Evolutionary conservation across 1,140 invertebrate genomes (phyloP).

Genomic region (Yoshiicerus persimilis): DNA sequence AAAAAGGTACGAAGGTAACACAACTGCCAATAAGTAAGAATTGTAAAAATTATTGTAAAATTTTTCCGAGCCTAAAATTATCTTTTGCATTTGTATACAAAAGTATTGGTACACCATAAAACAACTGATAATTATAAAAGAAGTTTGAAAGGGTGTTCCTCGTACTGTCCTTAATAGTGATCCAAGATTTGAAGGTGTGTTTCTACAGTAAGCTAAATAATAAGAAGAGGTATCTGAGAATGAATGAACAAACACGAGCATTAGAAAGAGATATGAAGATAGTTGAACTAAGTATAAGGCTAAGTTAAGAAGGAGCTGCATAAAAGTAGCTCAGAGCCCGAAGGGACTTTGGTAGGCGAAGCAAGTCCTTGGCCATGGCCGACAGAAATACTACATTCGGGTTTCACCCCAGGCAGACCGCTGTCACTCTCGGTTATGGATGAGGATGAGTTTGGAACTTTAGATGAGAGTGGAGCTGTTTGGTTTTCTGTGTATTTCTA

Average conservation of each 20-base stretch:
- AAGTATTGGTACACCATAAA: neutral
- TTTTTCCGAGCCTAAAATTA: too few species aligned
- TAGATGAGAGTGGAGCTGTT: neutral
- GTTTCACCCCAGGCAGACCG: conserved; percentile 27
- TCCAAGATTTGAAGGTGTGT: neutral
- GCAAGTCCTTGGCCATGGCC: neutral
- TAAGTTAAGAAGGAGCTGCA: neutral
- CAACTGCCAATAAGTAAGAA: too few species aligned
- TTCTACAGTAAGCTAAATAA: neutral
- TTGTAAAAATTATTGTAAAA: too few species aligned
- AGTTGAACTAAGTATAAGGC: neutral
- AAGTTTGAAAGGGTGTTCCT: neutral
- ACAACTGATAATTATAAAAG: neutral
- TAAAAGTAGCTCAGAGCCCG: neutral
- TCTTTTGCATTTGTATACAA: neutral
- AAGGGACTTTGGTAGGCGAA: neutral
- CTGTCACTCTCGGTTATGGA: conserved; percentile 32
- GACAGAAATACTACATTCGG: conserved; percentile 15
- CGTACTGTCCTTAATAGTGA: neutral
- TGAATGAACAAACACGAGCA: neutral
- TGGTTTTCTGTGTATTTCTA: neutral
- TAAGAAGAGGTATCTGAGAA: neutral
- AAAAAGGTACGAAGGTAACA: too few species aligned
- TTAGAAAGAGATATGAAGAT: neutral
- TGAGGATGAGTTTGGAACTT: conserved; percentile 21